Evolutionary conservation across 1,140 invertebrate genomes (phyloP), one percentile per base, ranked within the genome.

Genomic region (Heliconius congener): DNA sequence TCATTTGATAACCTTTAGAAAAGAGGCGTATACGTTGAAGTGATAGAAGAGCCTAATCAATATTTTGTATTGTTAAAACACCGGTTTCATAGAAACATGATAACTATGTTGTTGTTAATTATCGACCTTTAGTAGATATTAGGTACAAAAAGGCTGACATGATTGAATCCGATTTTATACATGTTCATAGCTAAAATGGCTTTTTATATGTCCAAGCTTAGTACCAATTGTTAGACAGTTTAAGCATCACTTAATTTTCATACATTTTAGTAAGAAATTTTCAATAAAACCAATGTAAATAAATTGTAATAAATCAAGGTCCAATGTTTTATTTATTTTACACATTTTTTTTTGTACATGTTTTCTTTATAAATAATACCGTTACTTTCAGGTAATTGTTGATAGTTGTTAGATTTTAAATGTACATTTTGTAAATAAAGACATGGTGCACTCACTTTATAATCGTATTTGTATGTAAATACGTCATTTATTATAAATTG

Each of bases 11-110:
- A 80, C 76, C 19, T 83, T 84, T 81, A 85, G 73, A 83, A 83
- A 84, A 84, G 88, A 89, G 85, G 87, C 86, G 93, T 94, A 94
- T 94, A 94, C 93, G 92, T 89, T 87, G 88, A 91, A 88, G 91
- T 92, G 91, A 94, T 93, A 93, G 90, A 87, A 89, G 86, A 92
- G 91, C 93, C 91, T 94, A 93, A 90, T 86, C 85, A 83, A 89
- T 90, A 86, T 89, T 93, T 90, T 89, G 84, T 90, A 91, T 90
- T 90, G 87, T 92, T 93, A 92, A 89, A 84, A 85, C 84, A 83
- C 86, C 86, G 90, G 93, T 93, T 94, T 94, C 93, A 93, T 93
- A 93, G 93, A 94, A 93, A 93, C 93, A 88, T 88, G 87, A 86
- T 87, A 87, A 88, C 82, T 91, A 89, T 84, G 83, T 92, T 93